These are phyloP conservation scores for Allolobophora icterica DNA, from an alignment of 2,888 invertebrate species.

Conservation along the genomic window DNA sequence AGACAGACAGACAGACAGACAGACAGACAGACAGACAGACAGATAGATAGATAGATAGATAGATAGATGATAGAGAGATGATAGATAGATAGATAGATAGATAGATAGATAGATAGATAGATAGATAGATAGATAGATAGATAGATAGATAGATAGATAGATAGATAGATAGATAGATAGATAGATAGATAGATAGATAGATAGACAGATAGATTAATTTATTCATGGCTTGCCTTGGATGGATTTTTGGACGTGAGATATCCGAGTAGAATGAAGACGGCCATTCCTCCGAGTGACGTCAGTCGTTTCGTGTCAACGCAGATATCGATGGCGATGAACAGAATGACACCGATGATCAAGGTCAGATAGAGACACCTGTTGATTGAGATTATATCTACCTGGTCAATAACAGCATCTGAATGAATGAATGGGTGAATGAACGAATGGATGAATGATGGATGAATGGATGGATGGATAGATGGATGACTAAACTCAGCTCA, in stretches of 20 bases:
- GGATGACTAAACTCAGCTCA: neutral
- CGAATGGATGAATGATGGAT: neutral
- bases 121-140: conserved; percentile 38
- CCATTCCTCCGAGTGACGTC: conserved; percentile 55
- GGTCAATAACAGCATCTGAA: neutral
- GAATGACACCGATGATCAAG: conserved; percentile 44
- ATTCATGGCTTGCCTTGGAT: conserved; percentile 51
- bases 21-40: no score
- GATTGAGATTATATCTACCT: neutral
- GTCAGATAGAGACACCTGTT: conserved; percentile 41
- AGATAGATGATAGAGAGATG: no score
- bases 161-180: neutral
- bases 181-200: neutral
- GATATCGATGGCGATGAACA: conserved; percentile 50
- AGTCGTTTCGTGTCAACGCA: conserved; percentile 54
- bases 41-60: no score
- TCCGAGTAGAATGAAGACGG: conserved; percentile 54
- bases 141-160: neutral
- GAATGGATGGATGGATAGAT: no score
- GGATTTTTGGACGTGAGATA: conserved; percentile 58
- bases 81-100: no score
- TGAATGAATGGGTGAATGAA: no score
- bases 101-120: neutral
- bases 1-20: neutral
- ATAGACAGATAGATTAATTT: neutral